Base-by-base conservation (phyloP, 1,140 invertebrate species). In the Lepidotrigona ventralis region DNA sequence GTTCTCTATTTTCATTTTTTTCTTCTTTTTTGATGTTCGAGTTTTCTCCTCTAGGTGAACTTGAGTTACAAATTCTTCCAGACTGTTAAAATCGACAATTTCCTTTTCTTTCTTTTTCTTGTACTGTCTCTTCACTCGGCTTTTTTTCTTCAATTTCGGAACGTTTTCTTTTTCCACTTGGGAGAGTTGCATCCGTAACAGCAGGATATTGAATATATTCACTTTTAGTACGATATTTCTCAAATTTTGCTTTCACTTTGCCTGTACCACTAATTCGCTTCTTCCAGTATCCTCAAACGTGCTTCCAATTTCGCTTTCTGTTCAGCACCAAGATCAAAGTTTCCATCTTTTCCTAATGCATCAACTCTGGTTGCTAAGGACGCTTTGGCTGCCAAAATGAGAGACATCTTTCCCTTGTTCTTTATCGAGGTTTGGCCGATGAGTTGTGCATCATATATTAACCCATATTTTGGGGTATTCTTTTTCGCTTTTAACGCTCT, bases 381-480 rank as follows among this genome's bases (percentile, higher is more conserved):
- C 3, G 98, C 97, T 93, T 99, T 99, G 0, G 99, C 98, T 26
- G 99, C 99, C 84, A 99, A 94, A 96, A 99, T 99, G 91, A 99
- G 95, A 0, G 99, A 99, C 95, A 99, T 98, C 95, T 99, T 97
- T 88, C 97, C 99, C 93, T 99, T 99, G 83, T 98, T 97, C 92
- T 98, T 98, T 0, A 96, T 95, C 86, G 96, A 97, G 6, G 97
- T 96, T 92, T 99, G 97, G 6, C 98, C 98, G 53, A 99, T 97
- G 14, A 99, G 93, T 87, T 98, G 97, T 1, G 99, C 97, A 93
- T 99, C 99, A 92, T 99, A 99, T 85, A 99, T 99, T 6, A 99
- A 95, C 95, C 99, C 99, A 94, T 99, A 99, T 93, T 99, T 99
- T 0, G 99, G 99, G 0, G 99, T 99, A 90, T 99, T 98, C 90